These are phyloP conservation scores for Falco berigora DNA, from an alignment of 2,797 vertebrate species.

Conservation along the genomic window DNA sequence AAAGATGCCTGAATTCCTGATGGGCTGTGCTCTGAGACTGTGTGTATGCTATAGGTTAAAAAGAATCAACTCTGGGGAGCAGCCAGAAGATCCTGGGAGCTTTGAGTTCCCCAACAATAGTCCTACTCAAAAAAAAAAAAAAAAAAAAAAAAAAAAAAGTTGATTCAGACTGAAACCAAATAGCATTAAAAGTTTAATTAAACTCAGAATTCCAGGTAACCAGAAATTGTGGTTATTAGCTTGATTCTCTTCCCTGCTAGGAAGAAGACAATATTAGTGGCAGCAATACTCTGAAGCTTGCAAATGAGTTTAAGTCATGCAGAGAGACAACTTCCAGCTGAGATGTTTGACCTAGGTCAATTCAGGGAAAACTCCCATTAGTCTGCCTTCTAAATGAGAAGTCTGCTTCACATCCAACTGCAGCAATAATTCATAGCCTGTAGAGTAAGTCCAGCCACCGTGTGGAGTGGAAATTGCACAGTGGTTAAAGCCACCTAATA, in stretches of 20 bases:
- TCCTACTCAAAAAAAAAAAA: background rate
- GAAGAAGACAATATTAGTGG: background rate
- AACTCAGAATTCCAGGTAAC: background rate
- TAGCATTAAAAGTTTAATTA: background rate
- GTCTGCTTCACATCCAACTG: background rate
- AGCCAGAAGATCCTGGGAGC: background rate
- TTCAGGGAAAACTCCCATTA: background rate
- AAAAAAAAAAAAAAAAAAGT: background rate
- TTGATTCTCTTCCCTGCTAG: background rate
- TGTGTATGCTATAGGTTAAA: background rate
- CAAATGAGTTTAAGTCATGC: slow-evolving; percentile 35
- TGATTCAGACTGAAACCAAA: background rate
- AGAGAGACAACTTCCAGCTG: slow-evolving; percentile 49
- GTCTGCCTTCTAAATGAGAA: slow-evolving; percentile 2
- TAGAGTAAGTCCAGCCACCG: background rate
- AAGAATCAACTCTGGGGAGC: background rate
- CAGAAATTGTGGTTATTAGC: background rate
- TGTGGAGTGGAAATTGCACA: background rate
- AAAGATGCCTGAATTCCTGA: background rate
- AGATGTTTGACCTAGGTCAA: slow-evolving; percentile 44
- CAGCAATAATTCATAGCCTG: slow-evolving; percentile 31
- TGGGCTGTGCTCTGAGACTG: background rate
- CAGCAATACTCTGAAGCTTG: background rate
- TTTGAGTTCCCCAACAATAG: background rate
- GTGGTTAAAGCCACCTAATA: background rate